phyloP scores from a whole-genome alignment of 2,888 invertebrate species.

The Eristalis arbustorum region DNA sequence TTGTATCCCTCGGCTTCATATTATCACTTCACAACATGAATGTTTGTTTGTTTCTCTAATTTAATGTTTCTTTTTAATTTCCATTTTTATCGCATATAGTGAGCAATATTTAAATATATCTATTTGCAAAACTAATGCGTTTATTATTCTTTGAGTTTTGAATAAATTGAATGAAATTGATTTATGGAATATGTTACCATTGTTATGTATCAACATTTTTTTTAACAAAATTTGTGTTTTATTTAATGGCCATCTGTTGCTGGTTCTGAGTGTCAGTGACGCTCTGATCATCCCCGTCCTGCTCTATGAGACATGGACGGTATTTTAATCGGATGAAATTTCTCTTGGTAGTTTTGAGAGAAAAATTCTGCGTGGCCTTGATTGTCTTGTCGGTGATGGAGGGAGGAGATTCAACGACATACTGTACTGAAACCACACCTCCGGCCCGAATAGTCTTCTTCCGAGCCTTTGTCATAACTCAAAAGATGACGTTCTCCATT shows the following conservation, averaged over 20 bases:
- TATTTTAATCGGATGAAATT: too few relatives aligned
- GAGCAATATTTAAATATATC: conserved; percentile 47
- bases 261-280: too few relatives aligned
- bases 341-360: too few relatives aligned
- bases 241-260: neutral
- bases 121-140: conserved; percentile 10
- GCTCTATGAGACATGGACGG: too few relatives aligned
- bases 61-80: conserved; percentile 29
- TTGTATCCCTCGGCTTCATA: conserved; percentile 22
- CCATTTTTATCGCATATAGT: conserved; percentile 40
- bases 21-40: conserved; percentile 15
- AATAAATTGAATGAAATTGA: neutral
- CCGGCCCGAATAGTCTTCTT: too few relatives aligned
- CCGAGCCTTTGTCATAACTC: too few relatives aligned
- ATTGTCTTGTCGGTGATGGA: too few relatives aligned
- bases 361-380: too few relatives aligned
- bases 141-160: neutral
- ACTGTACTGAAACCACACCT: too few relatives aligned
- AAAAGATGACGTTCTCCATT: too few relatives aligned
- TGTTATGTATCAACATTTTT: neutral
- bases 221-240: neutral
- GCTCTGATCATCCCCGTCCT: too few relatives aligned
- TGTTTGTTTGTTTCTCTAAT: conserved; percentile 42
- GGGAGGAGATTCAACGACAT: too few relatives aligned
- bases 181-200: neutral